A percentile compares a stretch with the other conserved stretches of the same genome.
Conservation (phyloP, 2,888 invertebrate species). For the Eretmocerus hayati region DNA sequence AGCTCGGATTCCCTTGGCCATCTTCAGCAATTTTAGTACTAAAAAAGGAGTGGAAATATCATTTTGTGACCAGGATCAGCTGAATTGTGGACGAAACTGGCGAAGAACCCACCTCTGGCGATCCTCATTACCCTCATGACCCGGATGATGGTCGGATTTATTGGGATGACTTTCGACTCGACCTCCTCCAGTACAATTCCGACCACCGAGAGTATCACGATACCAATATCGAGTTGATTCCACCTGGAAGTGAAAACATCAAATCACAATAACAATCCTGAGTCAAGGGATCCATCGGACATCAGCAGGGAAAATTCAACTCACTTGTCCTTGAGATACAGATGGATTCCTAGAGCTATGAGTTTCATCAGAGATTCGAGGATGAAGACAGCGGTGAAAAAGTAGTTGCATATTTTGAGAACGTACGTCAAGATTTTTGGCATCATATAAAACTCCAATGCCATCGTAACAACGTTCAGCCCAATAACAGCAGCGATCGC, state of each 20-base stretch:
- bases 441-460: constrained; percentile 99
- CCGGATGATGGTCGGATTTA: constrained; percentile 98
- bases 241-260: constrained; percentile 53
- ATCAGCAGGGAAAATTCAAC: no score
- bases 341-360: constrained; percentile 80
- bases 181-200: constrained; percentile 98
- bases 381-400: constrained; percentile 99
- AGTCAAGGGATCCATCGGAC: no score
- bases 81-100: no score
- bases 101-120: constrained; percentile 62
- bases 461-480: constrained; percentile 99
- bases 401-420: constrained; percentile 97
- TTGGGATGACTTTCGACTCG: constrained; percentile 95
- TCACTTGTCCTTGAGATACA: constrained; percentile 88
- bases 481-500: constrained; percentile 99
- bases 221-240: constrained; percentile 97
- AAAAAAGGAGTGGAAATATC: no score
- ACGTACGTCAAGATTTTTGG: constrained; percentile 88
- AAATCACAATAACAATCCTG: no score
- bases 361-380: constrained; percentile 94
- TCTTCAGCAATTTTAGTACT: constrained; percentile 95
- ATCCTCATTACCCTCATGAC: constrained; percentile 98
- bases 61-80: no score
- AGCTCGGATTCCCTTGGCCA: constrained; percentile 99
- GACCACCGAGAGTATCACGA: constrained; percentile 95